Evolutionary conservation across 1,140 invertebrate species (phyloP), one percentile per base, ranked within the genome.

Genomic region (Heterodera carotae): DNA sequence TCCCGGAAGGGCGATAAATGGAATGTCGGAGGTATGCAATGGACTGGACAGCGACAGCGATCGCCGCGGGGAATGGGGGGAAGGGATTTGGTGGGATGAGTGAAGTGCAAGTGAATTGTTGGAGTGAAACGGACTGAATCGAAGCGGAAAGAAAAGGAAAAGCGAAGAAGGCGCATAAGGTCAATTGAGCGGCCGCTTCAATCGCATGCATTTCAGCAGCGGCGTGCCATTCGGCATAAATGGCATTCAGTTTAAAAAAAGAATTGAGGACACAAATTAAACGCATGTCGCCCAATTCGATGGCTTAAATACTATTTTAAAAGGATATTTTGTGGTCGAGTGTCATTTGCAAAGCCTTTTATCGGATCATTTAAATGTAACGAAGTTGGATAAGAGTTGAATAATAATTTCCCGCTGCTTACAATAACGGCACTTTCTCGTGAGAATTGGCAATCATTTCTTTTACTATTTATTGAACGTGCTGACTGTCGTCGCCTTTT

Each of bases 1-100:
- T 66, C 27, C 62, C 62, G 62, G 33, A 34, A 66, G 62, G 60
- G 62, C 62, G 62, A 66, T 66, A 66, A 66, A 66, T n/a, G 60
- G 62, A 66, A 27, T 29, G 18, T 29, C 12, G 7, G 62, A 15
- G 27, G 25, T 29, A 66, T 12, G 62, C 27, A 66, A n/a, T 66
- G 62, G 25, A 66, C 15, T 66, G 8, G 25, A 10, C 27, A 12
- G 18, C 2, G 59, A 2, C 59, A 22, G 59, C 62, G 25, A 15
- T 27, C 25, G n/a, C 25, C 27, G n/a, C 62, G 33, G 0, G 22
- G 62, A 22, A 53, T 22, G 48, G 10, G 18, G 48, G 12, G 48
- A 39, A n/a, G n/a, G n/a, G 6, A 8, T 39, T 39, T 12, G 39
- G 6, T 39, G 39, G 2, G 12, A 6, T 39, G 39, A 39, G 39